Conservation (phyloP, 2,888 invertebrate species). For the Microctonus hyperodae region DNA sequence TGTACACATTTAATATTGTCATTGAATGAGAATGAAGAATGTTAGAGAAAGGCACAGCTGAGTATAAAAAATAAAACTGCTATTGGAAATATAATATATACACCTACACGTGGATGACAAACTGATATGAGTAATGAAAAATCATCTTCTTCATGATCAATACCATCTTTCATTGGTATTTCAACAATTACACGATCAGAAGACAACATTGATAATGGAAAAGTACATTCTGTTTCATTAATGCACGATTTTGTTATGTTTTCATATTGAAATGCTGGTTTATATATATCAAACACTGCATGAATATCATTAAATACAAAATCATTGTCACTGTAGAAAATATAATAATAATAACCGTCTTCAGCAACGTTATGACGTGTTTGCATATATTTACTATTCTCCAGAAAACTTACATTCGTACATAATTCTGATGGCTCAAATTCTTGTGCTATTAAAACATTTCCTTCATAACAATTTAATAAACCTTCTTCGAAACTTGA, state of each 20-base stretch:
- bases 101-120: constrained; percentile 80
- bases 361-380: constrained; percentile 75
- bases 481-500: constrained; percentile 85
- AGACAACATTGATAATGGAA: constrained; percentile 75
- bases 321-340: constrained; percentile 89
- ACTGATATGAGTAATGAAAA: constrained; percentile 76
- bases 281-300: constrained; percentile 84
- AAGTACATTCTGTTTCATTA: constrained; percentile 80
- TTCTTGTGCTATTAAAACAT: constrained; percentile 75
- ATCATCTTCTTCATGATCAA: constrained; percentile 78
- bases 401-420: constrained; percentile 73
- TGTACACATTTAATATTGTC: neutral
- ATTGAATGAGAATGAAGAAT: constrained; percentile 41
- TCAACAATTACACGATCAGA: constrained; percentile 84
- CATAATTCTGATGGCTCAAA: constrained; percentile 76
- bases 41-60: constrained; percentile 82
- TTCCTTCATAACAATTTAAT: constrained; percentile 78
- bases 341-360: constrained; percentile 88
- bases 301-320: constrained; percentile 80
- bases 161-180: constrained; percentile 81
- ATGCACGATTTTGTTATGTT: constrained; percentile 76
- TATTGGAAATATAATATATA: constrained; percentile 83
- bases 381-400: constrained; percentile 73
- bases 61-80: constrained; percentile 78
- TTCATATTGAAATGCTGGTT: constrained; percentile 82